Conservation (phyloP, 2,888 invertebrate species). For the Anorthoa munda region DNA sequence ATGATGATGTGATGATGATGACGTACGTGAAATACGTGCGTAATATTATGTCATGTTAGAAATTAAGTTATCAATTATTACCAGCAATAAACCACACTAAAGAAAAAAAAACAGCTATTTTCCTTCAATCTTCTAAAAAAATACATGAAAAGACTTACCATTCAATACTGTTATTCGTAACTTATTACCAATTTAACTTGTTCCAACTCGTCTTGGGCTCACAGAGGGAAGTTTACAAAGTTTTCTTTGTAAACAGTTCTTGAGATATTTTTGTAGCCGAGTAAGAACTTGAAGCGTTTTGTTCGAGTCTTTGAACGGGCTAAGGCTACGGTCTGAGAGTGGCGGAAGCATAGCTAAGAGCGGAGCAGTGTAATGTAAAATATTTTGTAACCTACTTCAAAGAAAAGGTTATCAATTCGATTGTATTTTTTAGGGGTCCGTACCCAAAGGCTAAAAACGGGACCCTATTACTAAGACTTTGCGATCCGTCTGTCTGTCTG, state of each 20-base stretch:
- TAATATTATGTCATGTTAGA: too few species aligned
- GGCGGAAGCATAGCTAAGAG: fast-evolving
- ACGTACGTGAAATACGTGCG: too few species aligned
- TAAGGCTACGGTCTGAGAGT: background rate
- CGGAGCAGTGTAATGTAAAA: too few species aligned
- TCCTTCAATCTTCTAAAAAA: constrained; percentile 19
- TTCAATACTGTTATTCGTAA: constrained; percentile 24
- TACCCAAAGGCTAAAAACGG: too few species aligned
- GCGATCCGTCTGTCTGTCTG: too few species aligned
- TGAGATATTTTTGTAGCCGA: constrained; percentile 36
- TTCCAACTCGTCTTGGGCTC: constrained; percentile 7
- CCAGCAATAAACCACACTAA: too few species aligned
- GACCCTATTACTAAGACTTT: too few species aligned
- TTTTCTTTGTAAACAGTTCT: constrained; percentile 36
- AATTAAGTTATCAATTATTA: too few species aligned
- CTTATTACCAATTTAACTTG: constrained; percentile 50
- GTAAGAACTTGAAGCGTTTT: constrained; percentile 13
- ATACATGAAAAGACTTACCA: constrained; percentile 1
- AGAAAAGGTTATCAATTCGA: too few species aligned
- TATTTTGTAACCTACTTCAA: too few species aligned
- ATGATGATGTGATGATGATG: too few species aligned
- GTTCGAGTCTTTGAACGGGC: background rate
- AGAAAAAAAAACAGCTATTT: background rate
- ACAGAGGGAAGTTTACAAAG: constrained; percentile 17
- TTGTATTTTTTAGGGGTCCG: too few species aligned